Evolutionary conservation across 1,140 invertebrate genomes (phyloP).

Genomic region (Dendrolimus punctatus): DNA sequence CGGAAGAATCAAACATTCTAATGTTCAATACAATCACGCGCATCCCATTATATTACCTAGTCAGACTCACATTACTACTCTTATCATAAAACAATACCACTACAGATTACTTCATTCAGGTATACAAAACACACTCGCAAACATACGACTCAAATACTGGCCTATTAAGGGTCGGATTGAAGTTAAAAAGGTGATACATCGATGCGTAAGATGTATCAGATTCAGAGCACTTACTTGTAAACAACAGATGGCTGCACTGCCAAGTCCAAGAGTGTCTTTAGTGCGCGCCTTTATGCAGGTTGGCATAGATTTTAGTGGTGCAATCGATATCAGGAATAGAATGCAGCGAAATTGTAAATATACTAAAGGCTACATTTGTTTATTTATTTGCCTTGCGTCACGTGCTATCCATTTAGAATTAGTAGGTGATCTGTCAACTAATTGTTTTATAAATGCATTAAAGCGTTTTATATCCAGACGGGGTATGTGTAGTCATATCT

Average conservation of each 20-base stretch:
- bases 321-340: slow-evolving; percentile 26
- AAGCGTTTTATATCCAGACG: no score
- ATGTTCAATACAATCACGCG: slow-evolving; percentile 14
- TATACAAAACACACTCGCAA: slow-evolving; percentile 7
- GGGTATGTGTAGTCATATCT: no score
- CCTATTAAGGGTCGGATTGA: slow-evolving; percentile 8
- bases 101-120: slow-evolving; percentile 9
- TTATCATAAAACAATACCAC: slow-evolving; percentile 8
- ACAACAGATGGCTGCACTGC: slow-evolving; percentile 9
- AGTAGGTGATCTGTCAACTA: no score
- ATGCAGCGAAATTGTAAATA: slow-evolving; percentile 18
- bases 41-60: slow-evolving; percentile 14
- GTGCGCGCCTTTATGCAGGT: slow-evolving; percentile 8
- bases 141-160: slow-evolving; percentile 7
- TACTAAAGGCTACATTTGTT: slow-evolving; percentile 27
- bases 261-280: slow-evolving; percentile 23
- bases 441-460: no score
- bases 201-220: slow-evolving; percentile 7
- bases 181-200: slow-evolving; percentile 5
- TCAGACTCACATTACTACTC: slow-evolving; percentile 10
- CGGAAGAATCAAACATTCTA: slow-evolving; percentile 9
- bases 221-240: slow-evolving; percentile 1
- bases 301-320: slow-evolving; percentile 39
- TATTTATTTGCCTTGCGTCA: no score
- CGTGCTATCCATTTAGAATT: no score